Conservation (phyloP, 2,888 invertebrate species). For the Agonopterix arenella region DNA sequence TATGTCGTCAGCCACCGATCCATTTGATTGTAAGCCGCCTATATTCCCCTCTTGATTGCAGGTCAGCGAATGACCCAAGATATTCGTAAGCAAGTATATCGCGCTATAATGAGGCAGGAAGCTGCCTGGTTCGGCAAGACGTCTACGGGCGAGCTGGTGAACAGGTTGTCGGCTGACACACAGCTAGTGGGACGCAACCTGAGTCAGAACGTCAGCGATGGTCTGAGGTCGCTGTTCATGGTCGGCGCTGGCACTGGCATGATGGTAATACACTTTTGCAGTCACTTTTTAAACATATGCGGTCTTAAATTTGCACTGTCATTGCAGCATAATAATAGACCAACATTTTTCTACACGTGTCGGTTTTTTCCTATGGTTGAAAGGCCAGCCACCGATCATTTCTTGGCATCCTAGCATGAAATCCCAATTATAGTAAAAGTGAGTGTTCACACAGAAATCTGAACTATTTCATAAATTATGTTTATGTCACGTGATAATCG, state of each 20-base stretch:
- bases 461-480: too few species aligned
- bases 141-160: conserved; percentile 94
- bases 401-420: too few species aligned
- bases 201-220: conserved; percentile 96
- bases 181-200: conserved; percentile 93
- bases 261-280: conserved; percentile 82
- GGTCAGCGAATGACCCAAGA: conserved; percentile 92
- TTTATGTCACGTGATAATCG: too few species aligned
- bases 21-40: not conserved
- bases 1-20: not conserved
- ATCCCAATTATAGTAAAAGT: too few species aligned
- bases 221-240: conserved; percentile 91
- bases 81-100: conserved; percentile 86
- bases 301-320: too few species aligned
- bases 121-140: conserved; percentile 93
- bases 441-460: too few species aligned
- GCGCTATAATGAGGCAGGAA: conserved; percentile 90
- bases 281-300: too few species aligned
- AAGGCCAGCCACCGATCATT: too few species aligned
- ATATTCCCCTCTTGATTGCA: conserved; percentile 37
- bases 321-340: too few species aligned
- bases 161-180: conserved; percentile 93
- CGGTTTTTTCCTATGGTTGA: too few species aligned
- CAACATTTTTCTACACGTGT: too few species aligned
- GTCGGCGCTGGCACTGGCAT: conserved; percentile 92